Base-by-base conservation (phyloP, 2,797 vertebrate species). In the Acipenser ruthenus region DNA sequence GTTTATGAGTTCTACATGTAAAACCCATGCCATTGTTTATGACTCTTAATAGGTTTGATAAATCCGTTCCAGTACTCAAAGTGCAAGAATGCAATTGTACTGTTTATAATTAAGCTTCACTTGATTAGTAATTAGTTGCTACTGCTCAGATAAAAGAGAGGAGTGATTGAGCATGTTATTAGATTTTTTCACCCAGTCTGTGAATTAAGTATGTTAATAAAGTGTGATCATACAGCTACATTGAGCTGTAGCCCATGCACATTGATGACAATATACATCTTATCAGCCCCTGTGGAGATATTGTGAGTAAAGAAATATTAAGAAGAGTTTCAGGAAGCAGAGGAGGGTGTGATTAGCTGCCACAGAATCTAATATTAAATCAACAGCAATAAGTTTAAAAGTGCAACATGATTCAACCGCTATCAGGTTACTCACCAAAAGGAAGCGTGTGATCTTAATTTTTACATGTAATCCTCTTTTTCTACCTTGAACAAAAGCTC, bases 291-390 rank as follows among this genome's bases (percentile, higher is more conserved):
- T 12, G 49, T 47, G 55, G 12, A 10, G 37, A 15, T 49, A 15
- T 64, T 64, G 63, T 56, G 11, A 72, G 70, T 74, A 77, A 74
- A 84, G 68, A 78, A 75, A 65, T 64, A 76, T 84, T 83, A 83
- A 75, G 70, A 67, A 69, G 52, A 10, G 63, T 37, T 37, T 37
- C 23, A 48, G 11, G 49, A 68, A n/a, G 13, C 7, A 60, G 49
- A 55, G 50, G 13, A 50, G 56, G 60, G 64, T 73, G 77, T 18
- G 71, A 70, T 77, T 62, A 72, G 70, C 69, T 65, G 60, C 76
- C 12, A 13, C 37, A 58, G 64, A 60, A 55, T 53, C 63, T 75
- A 77, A 78, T 75, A 75, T 71, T 63, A 72, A 70, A 78, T 79
- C 74, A 77, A 65, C 60, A 65, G 64, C 15, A 18, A 18, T 64